Base-by-base conservation (phyloP, 2,797 vertebrate genomes). In the Micromesistius poutassou region DNA sequence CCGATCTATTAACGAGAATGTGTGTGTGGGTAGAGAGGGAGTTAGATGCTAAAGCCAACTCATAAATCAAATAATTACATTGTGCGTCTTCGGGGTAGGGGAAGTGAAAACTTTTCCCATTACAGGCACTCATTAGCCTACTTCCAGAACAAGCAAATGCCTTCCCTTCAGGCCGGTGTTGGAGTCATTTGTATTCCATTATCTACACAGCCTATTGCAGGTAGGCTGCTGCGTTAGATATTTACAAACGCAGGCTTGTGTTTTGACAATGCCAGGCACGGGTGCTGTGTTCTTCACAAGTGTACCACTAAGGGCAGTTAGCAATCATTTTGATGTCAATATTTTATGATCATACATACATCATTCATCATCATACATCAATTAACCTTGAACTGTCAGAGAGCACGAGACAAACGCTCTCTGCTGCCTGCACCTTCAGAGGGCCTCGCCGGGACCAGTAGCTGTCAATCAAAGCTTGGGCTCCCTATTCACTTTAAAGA, bases 381-480 rank as follows among this genome's bases (percentile, higher is more conserved):
- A 91, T 93, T 93, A 90, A 92, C 92, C 90, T 92, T 92, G 90
- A 90, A 91, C 88, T 89, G 91, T 89, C 87, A 87, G 88, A 12
- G 28, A 87, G 77, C 25, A 2, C 78, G 80, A 89, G 87, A 83
- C 84, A 88, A 91, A 91, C 33, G 76, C 76, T 90, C 87, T 85
- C 86, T 0, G 68, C 83, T 76, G 89, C 86, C 70, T 25, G 42
- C 74, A 85, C 82, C 83, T 28, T 68, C 87, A 78, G 84, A 79
- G 78, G 80, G 83, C 84, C 84, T 2, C 30, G 30, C 30, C 70
- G 70, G 70, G 70, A 12, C 6, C 42, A 25, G 72, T 77, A 2
- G 80, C 79, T 4, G 75, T 89, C 90, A 92, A 73, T 89, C 89
- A 90, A 87, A 85, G 85, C 42, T n/a, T 22, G 1, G 46, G 8